Percentiles rank a stretch among this genome's conserved stretches.
Conservation (phyloP, 2,797 vertebrate species). For the Glyptemys insculpta region DNA sequence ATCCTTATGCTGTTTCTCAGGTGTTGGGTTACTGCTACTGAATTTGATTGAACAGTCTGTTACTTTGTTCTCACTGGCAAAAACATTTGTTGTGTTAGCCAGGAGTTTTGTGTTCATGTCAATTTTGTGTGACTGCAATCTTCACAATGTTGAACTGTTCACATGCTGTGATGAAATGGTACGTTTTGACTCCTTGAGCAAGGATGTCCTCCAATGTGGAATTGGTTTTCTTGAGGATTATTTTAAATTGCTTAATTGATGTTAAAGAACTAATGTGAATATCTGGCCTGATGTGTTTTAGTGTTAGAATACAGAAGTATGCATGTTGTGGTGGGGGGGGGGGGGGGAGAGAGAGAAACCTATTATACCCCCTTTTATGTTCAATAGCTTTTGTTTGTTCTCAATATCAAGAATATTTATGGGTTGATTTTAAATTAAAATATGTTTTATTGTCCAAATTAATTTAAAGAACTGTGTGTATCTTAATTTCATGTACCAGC, state of each 20-base stretch:
- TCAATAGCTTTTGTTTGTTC: not conserved
- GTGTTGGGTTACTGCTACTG: rapidly evolving
- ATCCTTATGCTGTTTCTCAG: rapidly evolving
- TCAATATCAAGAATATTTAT: not conserved
- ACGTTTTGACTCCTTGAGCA: not conserved
- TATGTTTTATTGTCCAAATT: not conserved
- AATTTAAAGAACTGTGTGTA: not conserved
- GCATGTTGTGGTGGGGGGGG: not conserved
- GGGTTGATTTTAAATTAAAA: not conserved
- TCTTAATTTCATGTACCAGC: not conserved
- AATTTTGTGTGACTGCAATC: not conserved
- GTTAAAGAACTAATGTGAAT: not conserved
- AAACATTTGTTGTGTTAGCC: not conserved
- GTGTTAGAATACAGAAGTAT: not conserved
- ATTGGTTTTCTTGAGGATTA: not conserved
- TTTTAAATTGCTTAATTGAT: not conserved
- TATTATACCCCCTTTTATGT: no score
- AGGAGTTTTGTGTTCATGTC: not conserved
- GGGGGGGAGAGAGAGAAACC: no score
- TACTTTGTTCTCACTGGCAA: not conserved
- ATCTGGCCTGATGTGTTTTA: not conserved
- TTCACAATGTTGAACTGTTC: not conserved
- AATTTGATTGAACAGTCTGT: not conserved
- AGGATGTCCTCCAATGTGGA: rapidly evolving
- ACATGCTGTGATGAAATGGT: rapidly evolving